Conservation (phyloP, 1,140 invertebrate species). For the Bombus picipes region DNA sequence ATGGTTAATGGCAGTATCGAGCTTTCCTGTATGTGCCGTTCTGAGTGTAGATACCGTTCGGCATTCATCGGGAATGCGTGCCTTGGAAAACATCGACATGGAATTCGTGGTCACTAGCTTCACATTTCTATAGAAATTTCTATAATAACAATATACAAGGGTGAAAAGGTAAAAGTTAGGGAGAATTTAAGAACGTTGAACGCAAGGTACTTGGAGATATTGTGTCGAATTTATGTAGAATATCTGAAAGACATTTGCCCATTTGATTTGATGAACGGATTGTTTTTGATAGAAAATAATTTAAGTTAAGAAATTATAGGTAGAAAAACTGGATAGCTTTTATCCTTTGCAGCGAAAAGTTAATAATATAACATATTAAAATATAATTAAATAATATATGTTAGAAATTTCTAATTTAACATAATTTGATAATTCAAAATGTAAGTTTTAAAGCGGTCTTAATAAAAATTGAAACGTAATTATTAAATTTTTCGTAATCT, state of each 20-base stretch:
- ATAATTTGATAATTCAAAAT: no score
- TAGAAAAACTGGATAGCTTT: no score
- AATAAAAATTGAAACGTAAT: background rate
- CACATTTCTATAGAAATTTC: conserved; percentile 33
- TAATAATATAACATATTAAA: no score
- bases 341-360: no score
- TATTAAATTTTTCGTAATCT: background rate
- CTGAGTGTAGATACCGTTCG: background rate
- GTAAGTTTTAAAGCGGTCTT: no score
- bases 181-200: background rate
- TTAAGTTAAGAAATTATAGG: no score
- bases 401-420: no score
- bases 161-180: background rate
- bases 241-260: background rate
- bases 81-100: conserved; percentile 11
- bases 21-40: background rate
- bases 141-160: background rate
- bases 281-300: no score
- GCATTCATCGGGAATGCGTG: conserved; percentile 34
- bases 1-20: conserved; percentile 21
- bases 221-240: background rate
- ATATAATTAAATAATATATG: no score
- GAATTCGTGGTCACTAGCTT: conserved; percentile 22
- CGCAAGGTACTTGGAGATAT: background rate
- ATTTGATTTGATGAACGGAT: no score